Evolutionary conservation across 2,113 vertebrate species (phyloP).

Genomic region (Camelus dromedarius): DNA sequence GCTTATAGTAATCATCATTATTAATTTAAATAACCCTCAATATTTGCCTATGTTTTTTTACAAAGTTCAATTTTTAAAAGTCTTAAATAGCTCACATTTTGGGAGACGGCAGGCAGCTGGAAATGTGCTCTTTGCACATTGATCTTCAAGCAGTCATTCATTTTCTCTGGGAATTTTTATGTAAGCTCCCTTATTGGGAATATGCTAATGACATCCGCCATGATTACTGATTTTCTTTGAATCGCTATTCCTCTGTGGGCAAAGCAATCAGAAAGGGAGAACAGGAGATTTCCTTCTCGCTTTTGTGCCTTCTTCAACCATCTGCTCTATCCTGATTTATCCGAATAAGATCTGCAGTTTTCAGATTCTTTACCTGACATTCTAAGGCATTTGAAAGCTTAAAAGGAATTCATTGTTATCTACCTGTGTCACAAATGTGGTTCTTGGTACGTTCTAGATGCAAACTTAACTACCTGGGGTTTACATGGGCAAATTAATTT

Average conservation of each 20-base stretch:
- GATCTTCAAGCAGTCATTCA: conserved; percentile 90
- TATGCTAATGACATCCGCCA: conserved; percentile 96
- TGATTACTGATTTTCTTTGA: conserved; percentile 98
- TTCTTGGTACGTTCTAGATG: conserved; percentile 80
- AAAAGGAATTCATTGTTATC: conserved; percentile 87
- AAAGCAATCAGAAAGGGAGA: conserved; percentile 95
- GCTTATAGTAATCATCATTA: conserved; percentile 62
- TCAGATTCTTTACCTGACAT: conserved; percentile 87
- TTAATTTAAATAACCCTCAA: neutral
- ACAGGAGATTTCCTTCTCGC: conserved; percentile 94
- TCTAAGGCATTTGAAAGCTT: conserved; percentile 86
- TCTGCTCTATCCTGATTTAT: conserved; percentile 93
- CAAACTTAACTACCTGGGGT: conserved; percentile 81
- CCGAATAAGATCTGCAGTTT: conserved; percentile 92
- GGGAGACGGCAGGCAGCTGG: conserved; percentile 91
- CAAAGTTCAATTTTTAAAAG: conserved; percentile 76
- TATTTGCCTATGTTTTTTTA: conserved; percentile 70
- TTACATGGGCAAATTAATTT: conserved; percentile 86
- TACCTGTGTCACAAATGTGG: conserved; percentile 82
- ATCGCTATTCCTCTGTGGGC: conserved; percentile 95
- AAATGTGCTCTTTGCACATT: conserved; percentile 89
- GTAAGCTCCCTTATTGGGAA: conserved; percentile 95
- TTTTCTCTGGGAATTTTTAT: conserved; percentile 91
- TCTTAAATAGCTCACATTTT: conserved; percentile 83
- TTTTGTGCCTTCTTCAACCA: conserved; percentile 91